These are phyloP conservation scores for Aurelia aurita complex sp. Pacific DNA, from an alignment of 30 jellyfish, hydroid and myxozoan genomes.

Conservation along the genomic window DNA sequence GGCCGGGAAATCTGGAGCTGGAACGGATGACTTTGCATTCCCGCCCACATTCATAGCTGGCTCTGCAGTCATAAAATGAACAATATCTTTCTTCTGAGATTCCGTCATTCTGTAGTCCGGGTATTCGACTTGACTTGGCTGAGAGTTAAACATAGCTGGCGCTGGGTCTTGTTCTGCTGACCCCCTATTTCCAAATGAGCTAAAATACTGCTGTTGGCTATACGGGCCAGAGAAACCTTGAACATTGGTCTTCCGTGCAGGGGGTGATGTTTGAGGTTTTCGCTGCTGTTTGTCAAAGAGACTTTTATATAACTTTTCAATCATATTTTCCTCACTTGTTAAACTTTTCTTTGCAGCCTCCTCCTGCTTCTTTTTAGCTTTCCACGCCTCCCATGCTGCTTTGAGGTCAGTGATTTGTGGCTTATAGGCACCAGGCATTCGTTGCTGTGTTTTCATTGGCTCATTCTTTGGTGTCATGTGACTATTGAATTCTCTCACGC, in stretches of 20 bases:
- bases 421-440: neutral
- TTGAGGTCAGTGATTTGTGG: slow-evolving; percentile 26
- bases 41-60: slow-evolving; percentile 30
- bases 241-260: neutral
- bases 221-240: slow-evolving; percentile 3
- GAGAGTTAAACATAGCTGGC: neutral
- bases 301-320: slow-evolving; percentile 40
- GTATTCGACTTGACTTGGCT: neutral
- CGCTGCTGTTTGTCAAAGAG: slow-evolving; percentile 12
- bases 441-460: neutral
- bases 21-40: slow-evolving; percentile 39
- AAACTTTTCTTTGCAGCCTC: slow-evolving; percentile 57
- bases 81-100: slow-evolving; percentile 37
- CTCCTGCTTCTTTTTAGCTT: slow-evolving; percentile 49
- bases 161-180: neutral
- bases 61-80: neutral
- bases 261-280: slow-evolving; percentile 14
- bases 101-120: slow-evolving; percentile 26
- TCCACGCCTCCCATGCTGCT: slow-evolving; percentile 51
- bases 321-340: slow-evolving; percentile 25
- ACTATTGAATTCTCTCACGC: neutral
- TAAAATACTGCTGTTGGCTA: neutral
- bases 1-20: slow-evolving; percentile 10
- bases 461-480: neutral
- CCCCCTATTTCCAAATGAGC: neutral